Base-by-base conservation (phyloP, 2,113 vertebrate species). In the Chamaea fasciata region DNA sequence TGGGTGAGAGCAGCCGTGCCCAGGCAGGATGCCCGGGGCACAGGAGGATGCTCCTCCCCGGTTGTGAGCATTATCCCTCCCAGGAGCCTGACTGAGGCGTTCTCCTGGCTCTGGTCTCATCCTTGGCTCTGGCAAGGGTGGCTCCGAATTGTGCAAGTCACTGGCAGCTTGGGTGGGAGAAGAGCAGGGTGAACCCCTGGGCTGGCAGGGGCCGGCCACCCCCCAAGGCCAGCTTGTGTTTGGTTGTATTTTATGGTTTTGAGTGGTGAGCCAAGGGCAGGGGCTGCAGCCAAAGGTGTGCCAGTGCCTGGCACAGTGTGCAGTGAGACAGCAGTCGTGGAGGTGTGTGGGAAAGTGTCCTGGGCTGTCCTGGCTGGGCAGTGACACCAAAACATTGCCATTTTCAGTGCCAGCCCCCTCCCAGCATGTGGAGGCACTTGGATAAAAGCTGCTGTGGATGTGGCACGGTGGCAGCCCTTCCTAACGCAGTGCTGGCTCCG, bases 301-400 rank as follows among this genome's bases (percentile, higher is more conserved):
- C 65, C 19, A 2, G 22, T 24, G 79, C 65, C 79, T 46, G 63
- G 83, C 7, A 7, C 23, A 22, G 60, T 3, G 15, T 83, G 77
- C 47, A 10, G 47, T 27, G 73, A 67, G 42, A 17, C 75, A 49
- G 50, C 31, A 15, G 7, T 17, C 0, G 0, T 22, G 17, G 24
- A 17, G 2, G 6, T 7, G 53, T 27, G 35, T 10, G 7, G 53
- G 11, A 18, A 11, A 55, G 49, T 20, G 13, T 35, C 42, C 79
- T 1, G 13, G 16, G 37, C 69, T 18, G 1, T 42, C 69, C 74
- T 33, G 83, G n/a, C 59, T 14, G 10, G 0, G 10, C 5, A 1
- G 56, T 13, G 69, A 46, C 8, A 64, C 69, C 64, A 46, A 44
- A 81, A n/a, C 53, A 12, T 8, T 39, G 44, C 44, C 44, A 6